Percentiles rank a stretch among this genome's conserved stretches.
phyloP scores from a whole-genome alignment of 2,888 invertebrate species.

The Eurois occulta region DNA sequence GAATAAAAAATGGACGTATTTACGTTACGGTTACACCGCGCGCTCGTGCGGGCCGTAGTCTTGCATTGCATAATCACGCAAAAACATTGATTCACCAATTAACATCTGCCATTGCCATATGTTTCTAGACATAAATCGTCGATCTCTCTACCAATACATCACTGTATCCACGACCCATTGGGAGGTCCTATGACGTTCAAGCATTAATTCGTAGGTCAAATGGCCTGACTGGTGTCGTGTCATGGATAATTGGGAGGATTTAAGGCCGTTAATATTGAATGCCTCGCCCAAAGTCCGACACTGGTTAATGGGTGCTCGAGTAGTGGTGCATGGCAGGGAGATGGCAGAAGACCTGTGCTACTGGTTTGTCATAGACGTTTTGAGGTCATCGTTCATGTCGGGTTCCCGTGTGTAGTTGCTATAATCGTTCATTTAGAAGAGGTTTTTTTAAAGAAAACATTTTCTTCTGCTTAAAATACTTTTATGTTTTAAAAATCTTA shows the following conservation, averaged over 20 bases:
- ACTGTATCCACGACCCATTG: slow-evolving; percentile 27
- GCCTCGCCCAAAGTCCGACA: slow-evolving; percentile 48
- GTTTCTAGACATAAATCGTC: slow-evolving; percentile 13
- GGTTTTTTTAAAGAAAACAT: too few species aligned
- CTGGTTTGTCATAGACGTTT: not conserved
- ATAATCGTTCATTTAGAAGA: not conserved
- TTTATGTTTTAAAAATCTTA: too few species aligned
- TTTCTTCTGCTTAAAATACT: too few species aligned
- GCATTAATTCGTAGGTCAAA: slow-evolving; percentile 62
- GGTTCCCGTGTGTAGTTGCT: not conserved
- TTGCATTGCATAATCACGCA: not conserved
- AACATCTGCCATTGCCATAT: not conserved
- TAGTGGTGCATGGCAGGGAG: not conserved
- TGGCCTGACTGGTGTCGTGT: slow-evolving; percentile 49
- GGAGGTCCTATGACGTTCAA: slow-evolving; percentile 34
- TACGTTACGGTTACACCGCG: too few species aligned
- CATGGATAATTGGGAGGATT: slow-evolving; percentile 64
- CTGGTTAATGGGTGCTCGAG: slow-evolving; percentile 53
- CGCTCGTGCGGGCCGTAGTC: too few species aligned
- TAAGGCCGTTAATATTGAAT: slow-evolving; percentile 66
- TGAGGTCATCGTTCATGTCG: not conserved
- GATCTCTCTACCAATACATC: slow-evolving; percentile 18
- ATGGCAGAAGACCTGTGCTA: slow-evolving; percentile 24
- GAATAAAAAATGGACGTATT: too few species aligned
- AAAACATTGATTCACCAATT: not conserved